Evolutionary conservation across 2,797 vertebrate species (phyloP).

Genomic region (Adrianichthys oophorus): DNA sequence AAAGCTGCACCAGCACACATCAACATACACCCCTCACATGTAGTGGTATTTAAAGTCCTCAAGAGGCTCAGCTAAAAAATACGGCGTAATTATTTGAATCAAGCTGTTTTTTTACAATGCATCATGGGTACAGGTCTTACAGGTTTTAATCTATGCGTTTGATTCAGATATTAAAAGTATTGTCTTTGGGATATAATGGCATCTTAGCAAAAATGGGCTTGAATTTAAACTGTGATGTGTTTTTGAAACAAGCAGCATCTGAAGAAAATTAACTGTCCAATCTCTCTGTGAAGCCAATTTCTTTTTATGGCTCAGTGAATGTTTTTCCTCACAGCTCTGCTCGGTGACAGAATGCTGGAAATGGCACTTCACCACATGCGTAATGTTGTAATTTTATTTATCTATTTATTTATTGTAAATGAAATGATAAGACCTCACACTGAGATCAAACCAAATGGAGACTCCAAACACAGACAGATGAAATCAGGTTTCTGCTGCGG

Average conservation of each 20-base stretch:
- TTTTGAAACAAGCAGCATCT: conserved; percentile 31
- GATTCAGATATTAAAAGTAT: conserved; percentile 34
- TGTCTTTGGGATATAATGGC: conserved; percentile 38
- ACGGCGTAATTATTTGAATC: conserved; percentile 36
- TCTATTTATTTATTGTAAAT: conserved; percentile 30
- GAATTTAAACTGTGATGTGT: conserved; percentile 56
- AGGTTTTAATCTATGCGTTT: conserved; percentile 29
- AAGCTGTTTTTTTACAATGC: conserved; percentile 22
- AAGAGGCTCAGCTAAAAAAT: conserved; percentile 24
- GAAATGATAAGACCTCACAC: conserved; percentile 58
- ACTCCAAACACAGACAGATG: conserved; percentile 35
- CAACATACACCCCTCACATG: conserved; percentile 12
- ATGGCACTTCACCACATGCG: conserved; percentile 53
- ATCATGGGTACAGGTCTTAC: conserved; percentile 36
- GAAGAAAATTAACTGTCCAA: conserved; percentile 63
- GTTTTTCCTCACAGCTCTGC: conserved; percentile 49
- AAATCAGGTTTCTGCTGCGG: conserved; percentile 25
- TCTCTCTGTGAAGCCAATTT: conserved; percentile 55
- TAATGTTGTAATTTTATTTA: conserved; percentile 50
- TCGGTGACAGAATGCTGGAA: conserved; percentile 54
- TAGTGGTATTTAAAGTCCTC: conserved; percentile 16
- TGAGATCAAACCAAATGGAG: conserved; percentile 53
- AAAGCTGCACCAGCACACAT: conserved; percentile 4
- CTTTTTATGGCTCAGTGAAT: conserved; percentile 53
- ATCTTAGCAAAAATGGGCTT: conserved; percentile 38